These are phyloP conservation scores for Rana temporaria DNA, from an alignment of 2,113 vertebrate genomes.

Conservation along the genomic window DNA sequence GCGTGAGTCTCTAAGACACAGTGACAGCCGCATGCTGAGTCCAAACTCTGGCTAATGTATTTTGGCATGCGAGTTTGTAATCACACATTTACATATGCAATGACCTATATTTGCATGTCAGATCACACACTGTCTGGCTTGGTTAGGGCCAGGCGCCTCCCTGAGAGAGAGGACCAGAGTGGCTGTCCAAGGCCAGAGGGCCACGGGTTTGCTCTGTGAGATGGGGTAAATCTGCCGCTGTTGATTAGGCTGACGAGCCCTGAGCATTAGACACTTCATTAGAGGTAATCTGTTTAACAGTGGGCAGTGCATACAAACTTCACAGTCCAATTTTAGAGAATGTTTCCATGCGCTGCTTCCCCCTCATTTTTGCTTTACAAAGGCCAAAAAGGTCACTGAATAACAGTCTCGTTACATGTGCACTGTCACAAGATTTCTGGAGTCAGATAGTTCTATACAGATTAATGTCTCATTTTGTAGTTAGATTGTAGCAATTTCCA, in stretches of 20 bases:
- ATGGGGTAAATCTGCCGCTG: slow-evolving; percentile 94
- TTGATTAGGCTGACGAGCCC: slow-evolving; percentile 95
- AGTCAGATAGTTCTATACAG: not conserved
- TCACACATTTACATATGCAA: slow-evolving; percentile 99
- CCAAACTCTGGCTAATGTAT: slow-evolving; percentile 97
- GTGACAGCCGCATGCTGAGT: slow-evolving; percentile 98
- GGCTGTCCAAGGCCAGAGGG: slow-evolving; percentile 89
- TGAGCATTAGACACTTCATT: slow-evolving; percentile 99
- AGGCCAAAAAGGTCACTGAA: slow-evolving; percentile 88
- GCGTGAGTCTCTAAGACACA: slow-evolving; percentile 88
- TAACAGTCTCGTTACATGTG: slow-evolving; percentile 92
- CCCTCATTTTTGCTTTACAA: slow-evolving; percentile 88
- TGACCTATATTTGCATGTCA: slow-evolving; percentile 99
- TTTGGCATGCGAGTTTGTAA: slow-evolving; percentile 98
- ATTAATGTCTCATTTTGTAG: not conserved
- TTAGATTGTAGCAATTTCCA: not conserved
- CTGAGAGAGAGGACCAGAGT: slow-evolving; percentile 87
- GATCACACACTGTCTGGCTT: slow-evolving; percentile 96
- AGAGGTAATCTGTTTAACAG: slow-evolving; percentile 99
- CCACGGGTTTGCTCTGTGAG: slow-evolving; percentile 87
- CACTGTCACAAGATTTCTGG: slow-evolving; percentile 58
- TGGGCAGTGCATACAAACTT: slow-evolving; percentile 99
- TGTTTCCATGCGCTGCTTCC: slow-evolving; percentile 75
- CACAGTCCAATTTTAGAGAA: slow-evolving; percentile 98
- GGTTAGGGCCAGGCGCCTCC: slow-evolving; percentile 96